phyloP scores from a whole-genome alignment of 2,888 invertebrate species.

The Drosophila vallismaia region DNA sequence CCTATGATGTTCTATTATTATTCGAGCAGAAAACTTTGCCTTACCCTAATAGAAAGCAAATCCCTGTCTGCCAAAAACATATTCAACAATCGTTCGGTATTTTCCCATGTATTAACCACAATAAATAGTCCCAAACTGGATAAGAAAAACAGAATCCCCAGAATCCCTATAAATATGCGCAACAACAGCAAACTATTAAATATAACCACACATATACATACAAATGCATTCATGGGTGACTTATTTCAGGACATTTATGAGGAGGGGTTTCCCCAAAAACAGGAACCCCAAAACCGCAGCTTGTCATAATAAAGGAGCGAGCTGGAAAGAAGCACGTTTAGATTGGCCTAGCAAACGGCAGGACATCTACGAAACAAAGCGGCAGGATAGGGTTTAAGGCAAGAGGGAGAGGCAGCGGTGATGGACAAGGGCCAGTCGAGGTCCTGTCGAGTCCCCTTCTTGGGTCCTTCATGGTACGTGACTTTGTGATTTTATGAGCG shows the following conservation, averaged over 20 bases:
- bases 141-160: slow-evolving; percentile 8
- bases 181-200: slow-evolving; percentile 70
- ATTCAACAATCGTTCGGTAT: slow-evolving; percentile 64
- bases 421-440: slow-evolving; percentile 72
- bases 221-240: slow-evolving; percentile 50
- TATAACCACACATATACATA: slow-evolving; percentile 28
- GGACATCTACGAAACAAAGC: slow-evolving; percentile 55
- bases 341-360: slow-evolving; percentile 57
- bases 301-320: slow-evolving; percentile 76
- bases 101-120: slow-evolving; percentile 57
- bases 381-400: slow-evolving; percentile 28
- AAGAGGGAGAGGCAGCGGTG: slow-evolving; percentile 12
- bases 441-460: slow-evolving; percentile 44
- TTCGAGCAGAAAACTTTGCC: background rate
- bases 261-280: slow-evolving; percentile 25
- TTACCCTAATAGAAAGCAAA: background rate
- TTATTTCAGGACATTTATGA: slow-evolving; percentile 61
- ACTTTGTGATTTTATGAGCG: slow-evolving; percentile 82
- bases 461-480: slow-evolving; percentile 65
- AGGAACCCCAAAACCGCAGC: slow-evolving; percentile 65
- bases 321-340: slow-evolving; percentile 56
- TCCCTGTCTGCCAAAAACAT: slow-evolving; percentile 2
- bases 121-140: slow-evolving; percentile 49
- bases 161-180: slow-evolving; percentile 62
- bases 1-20: too few relatives aligned